Percentiles rank a stretch among this genome's conserved stretches.
Evolutionary conservation across 2,888 invertebrate species (phyloP).

Genomic region (Plusia festucae): DNA sequence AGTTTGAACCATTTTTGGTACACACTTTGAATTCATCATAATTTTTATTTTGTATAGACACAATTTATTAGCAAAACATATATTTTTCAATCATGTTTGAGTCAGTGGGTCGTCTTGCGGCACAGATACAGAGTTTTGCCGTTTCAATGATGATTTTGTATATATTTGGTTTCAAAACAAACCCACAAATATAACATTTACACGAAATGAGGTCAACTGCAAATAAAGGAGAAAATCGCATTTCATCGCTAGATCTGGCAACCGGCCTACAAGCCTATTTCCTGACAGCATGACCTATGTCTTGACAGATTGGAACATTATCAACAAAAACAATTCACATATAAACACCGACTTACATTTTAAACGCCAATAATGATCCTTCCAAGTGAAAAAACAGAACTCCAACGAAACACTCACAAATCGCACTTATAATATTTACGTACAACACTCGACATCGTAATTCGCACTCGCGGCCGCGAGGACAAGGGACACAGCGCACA

Average conservation of each 20-base stretch:
- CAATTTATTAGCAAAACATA: not conserved
- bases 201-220: constrained; percentile 1
- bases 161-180: not conserved
- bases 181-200: not conserved
- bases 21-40: not conserved
- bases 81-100: not conserved
- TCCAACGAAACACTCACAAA: constrained; percentile 69
- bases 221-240: constrained; percentile 1
- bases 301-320: not conserved
- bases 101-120: no score
- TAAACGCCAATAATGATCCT: constrained; percentile 20
- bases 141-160: not conserved
- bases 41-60: not conserved
- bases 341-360: constrained; percentile 43
- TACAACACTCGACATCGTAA: constrained; percentile 80
- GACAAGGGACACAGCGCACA: constrained; percentile 60
- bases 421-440: constrained; percentile 69
- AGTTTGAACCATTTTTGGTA: no score
- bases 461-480: constrained; percentile 71
- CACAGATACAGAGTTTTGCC: not conserved
- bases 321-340: not conserved
- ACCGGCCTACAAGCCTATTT: constrained; percentile 8
- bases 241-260: constrained; percentile 3
- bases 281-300: constrained; percentile 3
- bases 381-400: constrained; percentile 61